Evolutionary conservation across 2,888 invertebrate species (phyloP), one percentile per base, ranked within the genome.

Genomic region (Blomia tropicalis): DNA sequence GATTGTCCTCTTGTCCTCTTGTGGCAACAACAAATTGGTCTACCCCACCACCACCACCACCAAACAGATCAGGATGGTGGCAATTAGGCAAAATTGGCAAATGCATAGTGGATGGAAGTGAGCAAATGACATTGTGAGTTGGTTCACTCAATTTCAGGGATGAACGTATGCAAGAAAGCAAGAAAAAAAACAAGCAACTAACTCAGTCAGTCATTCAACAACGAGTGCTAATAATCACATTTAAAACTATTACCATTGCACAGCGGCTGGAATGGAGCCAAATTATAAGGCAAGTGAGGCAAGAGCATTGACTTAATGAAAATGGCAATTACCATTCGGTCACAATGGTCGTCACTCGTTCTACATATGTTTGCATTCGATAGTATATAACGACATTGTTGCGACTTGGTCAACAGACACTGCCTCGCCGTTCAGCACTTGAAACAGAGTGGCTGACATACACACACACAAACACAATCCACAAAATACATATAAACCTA

Each of bases 291-390:
- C 7, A 7, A 47, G 51, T 11, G 23, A n/a, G 51, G 22, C n/a
- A n/a, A n/a, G n/a, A n/a, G n/a, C n/a, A n/a, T n/a, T n/a, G 51
- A 47, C 51, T 47, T 47, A 47, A 47, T 47, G 51, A 47, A 47
- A 47, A 47, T 47, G 51, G 51, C 51, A 47, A 47, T 47, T 47
- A 47, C 51, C 7, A 47, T 27, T 47, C 51, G 22, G 51, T 27
- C 22, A 36, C 36, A 47, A 47, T 47, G 51, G 36, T 17, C 7
- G 17, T 36, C 17, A 36, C 7, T n/a, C n/a, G n/a, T n/a, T 11
- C 36, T 36, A 17, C 36, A 17, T 17, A 7, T 11, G 7, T 17
- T 7, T 36, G 36, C 36, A 36, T 36, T 47, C 51, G 51, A 11
- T 11, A 11, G 7, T 47, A 25, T 47, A 27, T 47, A 47, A 47